phyloP scores from a whole-genome alignment of 2,797 vertebrate genomes.

The Neosalanx taihuensis region DNA sequence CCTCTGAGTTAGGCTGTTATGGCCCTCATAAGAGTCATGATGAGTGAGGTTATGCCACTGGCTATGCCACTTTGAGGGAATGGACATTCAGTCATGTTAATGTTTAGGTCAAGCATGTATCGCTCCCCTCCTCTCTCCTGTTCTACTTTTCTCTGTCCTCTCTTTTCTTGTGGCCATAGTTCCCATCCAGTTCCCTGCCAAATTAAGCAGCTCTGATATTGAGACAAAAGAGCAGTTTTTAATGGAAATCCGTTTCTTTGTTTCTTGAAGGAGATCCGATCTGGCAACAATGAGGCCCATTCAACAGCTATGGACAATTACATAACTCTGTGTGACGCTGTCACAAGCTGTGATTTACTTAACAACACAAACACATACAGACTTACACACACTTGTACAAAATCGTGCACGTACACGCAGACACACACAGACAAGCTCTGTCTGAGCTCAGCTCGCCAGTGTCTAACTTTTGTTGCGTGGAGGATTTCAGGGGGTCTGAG shows the following conservation, averaged over 20 bases:
- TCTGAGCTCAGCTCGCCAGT: constrained; percentile 19
- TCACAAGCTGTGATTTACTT: constrained; percentile 42
- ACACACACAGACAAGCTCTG: constrained; percentile 25
- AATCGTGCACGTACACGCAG: background rate
- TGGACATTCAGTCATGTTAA: background rate
- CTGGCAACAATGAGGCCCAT: constrained; percentile 59
- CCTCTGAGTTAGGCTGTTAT: no score
- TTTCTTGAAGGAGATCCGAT: constrained; percentile 44
- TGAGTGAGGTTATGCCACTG: no score
- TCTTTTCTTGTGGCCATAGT: constrained; percentile 27
- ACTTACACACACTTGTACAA: constrained; percentile 17
- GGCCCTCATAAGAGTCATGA: no score
- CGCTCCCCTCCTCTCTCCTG: background rate
- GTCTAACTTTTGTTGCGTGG: constrained; percentile 22
- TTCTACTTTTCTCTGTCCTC: background rate
- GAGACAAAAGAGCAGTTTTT: constrained; percentile 37
- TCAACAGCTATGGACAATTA: constrained; percentile 58
- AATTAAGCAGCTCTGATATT: constrained; percentile 36
- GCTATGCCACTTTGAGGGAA: no score
- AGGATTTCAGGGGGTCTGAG: constrained; percentile 40
- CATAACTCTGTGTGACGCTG: constrained; percentile 48
- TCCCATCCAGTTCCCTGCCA: constrained; percentile 22
- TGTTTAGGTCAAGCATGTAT: background rate
- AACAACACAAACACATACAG: constrained; percentile 35
- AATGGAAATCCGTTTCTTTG: constrained; percentile 48